These are phyloP conservation scores for Eueremaeus valkanovi DNA, from an alignment of 2,888 invertebrate species.

Conservation along the genomic window DNA sequence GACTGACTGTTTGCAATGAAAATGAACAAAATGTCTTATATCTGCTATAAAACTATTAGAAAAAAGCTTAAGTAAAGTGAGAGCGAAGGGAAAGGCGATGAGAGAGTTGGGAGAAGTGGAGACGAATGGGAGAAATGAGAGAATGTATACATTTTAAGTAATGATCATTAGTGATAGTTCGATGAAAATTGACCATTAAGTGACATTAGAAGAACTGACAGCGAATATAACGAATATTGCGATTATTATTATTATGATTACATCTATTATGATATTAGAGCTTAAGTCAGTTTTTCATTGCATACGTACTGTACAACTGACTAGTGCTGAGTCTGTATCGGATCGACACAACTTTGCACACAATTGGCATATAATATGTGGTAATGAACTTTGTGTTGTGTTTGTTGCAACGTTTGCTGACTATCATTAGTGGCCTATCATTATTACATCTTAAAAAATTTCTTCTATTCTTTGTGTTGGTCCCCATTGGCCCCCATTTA, in stretches of 20 bases:
- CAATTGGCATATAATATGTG: constrained; percentile 8
- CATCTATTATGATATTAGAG: not conserved
- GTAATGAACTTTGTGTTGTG: constrained; percentile 22
- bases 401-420: not conserved
- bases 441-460: constrained; percentile 22
- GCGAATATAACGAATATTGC: not conserved
- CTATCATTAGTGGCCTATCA: constrained; percentile 29
- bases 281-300: not conserved
- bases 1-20: no score
- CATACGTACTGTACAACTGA: not conserved
- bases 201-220: not conserved
- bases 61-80: not conserved
- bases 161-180: constrained; percentile 18
- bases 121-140: not conserved
- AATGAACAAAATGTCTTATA: not conserved
- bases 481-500: constrained; percentile 10
- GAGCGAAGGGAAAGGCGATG: not conserved
- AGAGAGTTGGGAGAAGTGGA: not conserved
- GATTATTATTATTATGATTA: not conserved
- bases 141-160: not conserved
- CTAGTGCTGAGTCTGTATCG: not conserved
- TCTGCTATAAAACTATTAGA: not conserved
- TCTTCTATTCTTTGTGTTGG: constrained; percentile 17
- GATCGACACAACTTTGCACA: not conserved
- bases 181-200: constrained; percentile 16